phyloP scores from a whole-genome alignment of 2,113 vertebrate species.

The Egretta garzetta region DNA sequence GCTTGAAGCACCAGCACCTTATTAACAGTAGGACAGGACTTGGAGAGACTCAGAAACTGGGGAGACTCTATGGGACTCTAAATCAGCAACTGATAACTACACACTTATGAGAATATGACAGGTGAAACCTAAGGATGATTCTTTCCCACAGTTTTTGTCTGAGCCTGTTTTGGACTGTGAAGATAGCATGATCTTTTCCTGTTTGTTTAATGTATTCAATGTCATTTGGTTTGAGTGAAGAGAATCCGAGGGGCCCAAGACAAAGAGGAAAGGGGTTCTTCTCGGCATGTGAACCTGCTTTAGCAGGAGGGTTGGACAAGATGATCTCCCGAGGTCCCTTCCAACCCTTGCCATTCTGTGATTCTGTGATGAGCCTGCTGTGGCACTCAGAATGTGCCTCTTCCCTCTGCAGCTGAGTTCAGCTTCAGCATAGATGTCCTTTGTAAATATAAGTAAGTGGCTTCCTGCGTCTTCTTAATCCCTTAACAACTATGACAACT shows the following conservation, averaged over 20 bases:
- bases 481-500: neutral
- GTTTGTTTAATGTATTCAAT: neutral
- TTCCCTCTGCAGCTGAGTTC: neutral
- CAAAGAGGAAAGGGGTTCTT: neutral
- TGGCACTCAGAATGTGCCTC: neutral
- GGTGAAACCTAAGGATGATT: neutral
- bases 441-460: neutral
- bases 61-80: neutral
- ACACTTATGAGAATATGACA: neutral
- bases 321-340: too few relatives aligned
- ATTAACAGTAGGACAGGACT: neutral
- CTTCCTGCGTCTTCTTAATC: neutral
- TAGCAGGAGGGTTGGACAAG: too few relatives aligned
- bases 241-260: neutral
- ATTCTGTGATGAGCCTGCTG: neutral
- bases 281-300: neutral
- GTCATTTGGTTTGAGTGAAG: neutral
- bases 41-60: neutral
- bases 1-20: neutral
- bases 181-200: neutral
- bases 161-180: neutral
- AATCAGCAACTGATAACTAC: neutral
- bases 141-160: neutral
- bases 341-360: too few relatives aligned
- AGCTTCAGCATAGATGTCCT: neutral